Percentiles rank a stretch among this genome's conserved stretches.
Conservation (phyloP, 1,140 invertebrate species). For the Belonocnema kinseyi region DNA sequence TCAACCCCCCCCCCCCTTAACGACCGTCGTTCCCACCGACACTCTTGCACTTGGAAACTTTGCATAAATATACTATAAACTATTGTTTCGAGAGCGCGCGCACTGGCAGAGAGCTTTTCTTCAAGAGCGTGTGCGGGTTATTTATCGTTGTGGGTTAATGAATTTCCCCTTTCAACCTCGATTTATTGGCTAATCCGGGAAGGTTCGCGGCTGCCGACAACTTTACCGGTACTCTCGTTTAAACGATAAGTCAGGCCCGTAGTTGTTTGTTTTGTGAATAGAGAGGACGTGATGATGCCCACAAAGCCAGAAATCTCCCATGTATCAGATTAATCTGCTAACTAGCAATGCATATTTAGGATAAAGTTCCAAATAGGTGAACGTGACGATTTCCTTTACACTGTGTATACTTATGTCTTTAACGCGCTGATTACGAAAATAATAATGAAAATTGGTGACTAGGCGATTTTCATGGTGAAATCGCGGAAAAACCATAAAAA, state of each 20-base stretch:
- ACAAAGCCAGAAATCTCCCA: neutral
- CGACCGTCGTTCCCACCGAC: slow-evolving; percentile 47
- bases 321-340: no score
- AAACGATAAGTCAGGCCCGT: neutral
- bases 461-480: no score
- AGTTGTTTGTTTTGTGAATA: slow-evolving; percentile 2
- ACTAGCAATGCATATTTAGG: no score
- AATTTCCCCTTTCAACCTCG: slow-evolving; percentile 65
- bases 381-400: no score
- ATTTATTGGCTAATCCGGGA: slow-evolving; percentile 67
- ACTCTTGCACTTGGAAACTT: slow-evolving; percentile 66
- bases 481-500: no score
- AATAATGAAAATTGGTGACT: no score
- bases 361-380: no score
- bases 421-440: no score
- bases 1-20: slow-evolving; percentile 19
- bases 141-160: slow-evolving; percentile 71
- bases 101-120: slow-evolving; percentile 43
- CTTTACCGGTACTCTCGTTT: slow-evolving; percentile 37
- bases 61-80: slow-evolving; percentile 73
- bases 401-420: no score
- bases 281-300: neutral
- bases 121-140: slow-evolving; percentile 54
- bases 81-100: slow-evolving; percentile 61
- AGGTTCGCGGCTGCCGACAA: slow-evolving; percentile 38